These are phyloP conservation scores for Aptenodytes patagonicus DNA, from an alignment of 2,113 vertebrate species.

Conservation along the genomic window DNA sequence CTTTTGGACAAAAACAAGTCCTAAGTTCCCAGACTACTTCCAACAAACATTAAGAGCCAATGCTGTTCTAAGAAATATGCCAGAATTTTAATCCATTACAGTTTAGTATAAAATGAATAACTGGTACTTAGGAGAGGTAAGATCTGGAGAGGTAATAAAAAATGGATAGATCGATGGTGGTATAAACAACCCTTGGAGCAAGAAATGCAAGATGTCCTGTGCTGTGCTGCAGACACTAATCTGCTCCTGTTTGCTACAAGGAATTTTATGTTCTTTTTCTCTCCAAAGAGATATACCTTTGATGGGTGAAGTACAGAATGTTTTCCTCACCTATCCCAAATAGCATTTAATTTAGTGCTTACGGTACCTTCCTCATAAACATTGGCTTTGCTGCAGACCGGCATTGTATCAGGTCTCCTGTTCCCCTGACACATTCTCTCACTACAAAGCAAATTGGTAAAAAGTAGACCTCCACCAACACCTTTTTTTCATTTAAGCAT, in stretches of 20 bases:
- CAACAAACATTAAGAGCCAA: fast-evolving
- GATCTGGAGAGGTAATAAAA: background rate
- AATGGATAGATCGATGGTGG: background rate
- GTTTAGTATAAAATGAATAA: background rate
- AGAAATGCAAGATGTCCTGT: background rate
- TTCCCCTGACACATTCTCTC: background rate
- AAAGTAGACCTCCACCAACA: background rate
- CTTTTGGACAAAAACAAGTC: background rate
- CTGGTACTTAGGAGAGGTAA: background rate
- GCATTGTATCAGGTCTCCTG: background rate
- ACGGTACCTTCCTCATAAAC: background rate
- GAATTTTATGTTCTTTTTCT: background rate
- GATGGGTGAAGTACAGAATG: background rate
- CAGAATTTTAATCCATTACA: background rate
- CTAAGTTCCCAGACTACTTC: background rate
- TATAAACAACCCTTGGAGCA: background rate
- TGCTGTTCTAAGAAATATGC: background rate
- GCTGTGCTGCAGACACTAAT: background rate
- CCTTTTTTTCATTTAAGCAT: background rate
- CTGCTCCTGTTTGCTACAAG: background rate
- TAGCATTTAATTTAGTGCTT: background rate
- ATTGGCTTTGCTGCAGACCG: too few relatives aligned
- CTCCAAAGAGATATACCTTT: background rate
- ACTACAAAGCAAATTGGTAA: background rate
- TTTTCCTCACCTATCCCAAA: background rate